phyloP scores from a whole-genome alignment of 2,888 invertebrate species.

The Linnaemya vulpina region DNA sequence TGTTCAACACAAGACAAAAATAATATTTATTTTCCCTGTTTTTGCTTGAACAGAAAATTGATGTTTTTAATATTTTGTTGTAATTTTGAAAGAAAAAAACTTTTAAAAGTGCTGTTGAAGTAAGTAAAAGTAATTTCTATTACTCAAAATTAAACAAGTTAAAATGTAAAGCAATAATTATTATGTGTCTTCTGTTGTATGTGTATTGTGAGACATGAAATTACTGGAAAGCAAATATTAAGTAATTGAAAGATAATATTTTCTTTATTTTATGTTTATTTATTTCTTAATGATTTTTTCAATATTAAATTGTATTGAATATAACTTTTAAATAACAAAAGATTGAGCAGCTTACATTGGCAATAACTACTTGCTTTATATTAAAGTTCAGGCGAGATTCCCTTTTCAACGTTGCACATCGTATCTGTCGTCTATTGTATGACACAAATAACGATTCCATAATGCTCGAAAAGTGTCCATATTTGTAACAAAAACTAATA shows the following conservation, averaged over 20 bases:
- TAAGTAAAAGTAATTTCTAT: slow-evolving; percentile 62
- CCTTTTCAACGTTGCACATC: background rate
- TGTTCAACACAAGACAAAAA: background rate
- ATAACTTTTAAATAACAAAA: too few species aligned
- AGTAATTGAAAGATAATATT: background rate
- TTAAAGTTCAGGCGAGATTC: too few species aligned
- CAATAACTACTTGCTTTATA: too few species aligned
- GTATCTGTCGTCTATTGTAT: background rate
- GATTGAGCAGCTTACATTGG: too few species aligned
- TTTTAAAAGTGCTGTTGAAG: slow-evolving; percentile 40
- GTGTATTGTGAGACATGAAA: background rate
- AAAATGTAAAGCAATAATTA: background rate
- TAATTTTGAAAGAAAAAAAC: slow-evolving; percentile 40
- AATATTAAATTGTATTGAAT: too few species aligned
- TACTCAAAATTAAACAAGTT: background rate
- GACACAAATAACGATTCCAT: too few species aligned
- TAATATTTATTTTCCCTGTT: slow-evolving; percentile 1
- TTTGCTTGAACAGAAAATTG: slow-evolving; percentile 41
- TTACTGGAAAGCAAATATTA: background rate
- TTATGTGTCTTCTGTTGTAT: background rate
- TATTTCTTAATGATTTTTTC: too few species aligned
- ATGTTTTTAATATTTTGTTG: slow-evolving; percentile 51
- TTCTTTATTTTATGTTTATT: background rate
- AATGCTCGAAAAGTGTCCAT: too few species aligned
- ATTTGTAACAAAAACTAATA: too few species aligned